These are phyloP conservation scores for Umimayanthus kanabou DNA, from an alignment of 92 coral and sea anemone species.

Conservation along the genomic window DNA sequence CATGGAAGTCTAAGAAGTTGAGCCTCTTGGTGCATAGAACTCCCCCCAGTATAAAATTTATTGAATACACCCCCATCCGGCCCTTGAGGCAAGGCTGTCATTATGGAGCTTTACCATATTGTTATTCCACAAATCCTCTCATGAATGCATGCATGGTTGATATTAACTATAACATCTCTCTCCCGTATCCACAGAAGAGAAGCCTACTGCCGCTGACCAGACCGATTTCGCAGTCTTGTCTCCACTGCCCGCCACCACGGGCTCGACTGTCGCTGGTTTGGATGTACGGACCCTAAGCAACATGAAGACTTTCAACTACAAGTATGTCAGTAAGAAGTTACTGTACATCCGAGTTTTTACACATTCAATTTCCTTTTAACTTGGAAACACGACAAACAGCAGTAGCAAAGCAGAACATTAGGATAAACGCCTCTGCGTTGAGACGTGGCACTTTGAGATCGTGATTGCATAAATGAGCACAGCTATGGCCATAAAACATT, in stretches of 20 bases:
- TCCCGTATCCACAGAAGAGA: slow-evolving; percentile 24
- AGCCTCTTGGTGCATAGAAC: no score
- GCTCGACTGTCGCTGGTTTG: slow-evolving; percentile 61
- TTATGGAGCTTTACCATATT: background rate
- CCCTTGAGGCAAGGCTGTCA: no score
- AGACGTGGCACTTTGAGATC: background rate
- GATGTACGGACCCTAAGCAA: slow-evolving; percentile 76
- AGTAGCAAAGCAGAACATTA: no score
- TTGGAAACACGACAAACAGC: background rate
- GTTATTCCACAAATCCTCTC: background rate
- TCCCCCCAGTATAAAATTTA: no score
- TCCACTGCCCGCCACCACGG: slow-evolving; percentile 54
- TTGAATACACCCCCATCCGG: no score
- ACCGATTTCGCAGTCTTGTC: slow-evolving; percentile 55
- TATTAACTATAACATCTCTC: background rate
- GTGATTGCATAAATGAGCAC: no score
- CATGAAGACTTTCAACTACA: slow-evolving; percentile 79
- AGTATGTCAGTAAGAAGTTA: background rate
- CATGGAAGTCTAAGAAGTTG: no score
- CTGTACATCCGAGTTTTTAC: background rate
- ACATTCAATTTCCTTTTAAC: background rate
- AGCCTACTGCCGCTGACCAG: slow-evolving; percentile 34
- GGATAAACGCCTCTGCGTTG: background rate
- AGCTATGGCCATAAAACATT: no score
- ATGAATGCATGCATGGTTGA: background rate